Evolutionary conservation across 2,888 invertebrate genomes (phyloP), one percentile per base, ranked within the genome.

Genomic region (Xanthia togata): DNA sequence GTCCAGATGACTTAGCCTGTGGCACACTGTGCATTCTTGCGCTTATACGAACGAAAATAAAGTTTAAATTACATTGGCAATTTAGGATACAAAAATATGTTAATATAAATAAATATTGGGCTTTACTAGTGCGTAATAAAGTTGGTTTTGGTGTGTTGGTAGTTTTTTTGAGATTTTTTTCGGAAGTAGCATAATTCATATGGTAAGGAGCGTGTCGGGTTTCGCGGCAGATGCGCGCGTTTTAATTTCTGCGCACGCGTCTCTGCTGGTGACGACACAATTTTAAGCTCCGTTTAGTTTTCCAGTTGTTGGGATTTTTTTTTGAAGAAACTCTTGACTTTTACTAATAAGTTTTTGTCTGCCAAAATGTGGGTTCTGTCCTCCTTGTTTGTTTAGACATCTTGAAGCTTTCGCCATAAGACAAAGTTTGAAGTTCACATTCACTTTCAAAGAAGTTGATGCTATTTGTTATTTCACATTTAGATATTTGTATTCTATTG

Each of bases 201-300:
- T 93, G 94, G 93, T 91, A 94, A 94, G 94, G 92, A 93, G 93
- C 92, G 94, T 94, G 93, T 96, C 96, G 94, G 93, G 96, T 96
- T 95, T 94, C 96, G 91, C 90, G 90, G 93, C 96, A 96, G 96
- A 96, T 96, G 96, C 92, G 90, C 82, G 85, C 63, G 70, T 84
- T 88, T 88, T 83, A 90, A 90, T 90, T 88, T 89, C 91, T 87
- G 93, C 94, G 95, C 96, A 95, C 96, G 95, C 94, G 95, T 90
- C 91, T 90, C 89, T 81, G 84, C 79, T 87, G 81, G 80, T 88
- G 89, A 86, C 89, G 87, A 86, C 81, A 78, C 87, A 81, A 89
- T 88, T 90, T 90, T 87, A 89, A 89, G 89, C 90, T 89, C 84
- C 84, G 89, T 88, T 90, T 89, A 88, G 74, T 88, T 87, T 87